Percentiles rank a stretch among this genome's conserved stretches.
Conservation (phyloP, 1,140 invertebrate species). For the Ceratoteleas bidentatus region DNA sequence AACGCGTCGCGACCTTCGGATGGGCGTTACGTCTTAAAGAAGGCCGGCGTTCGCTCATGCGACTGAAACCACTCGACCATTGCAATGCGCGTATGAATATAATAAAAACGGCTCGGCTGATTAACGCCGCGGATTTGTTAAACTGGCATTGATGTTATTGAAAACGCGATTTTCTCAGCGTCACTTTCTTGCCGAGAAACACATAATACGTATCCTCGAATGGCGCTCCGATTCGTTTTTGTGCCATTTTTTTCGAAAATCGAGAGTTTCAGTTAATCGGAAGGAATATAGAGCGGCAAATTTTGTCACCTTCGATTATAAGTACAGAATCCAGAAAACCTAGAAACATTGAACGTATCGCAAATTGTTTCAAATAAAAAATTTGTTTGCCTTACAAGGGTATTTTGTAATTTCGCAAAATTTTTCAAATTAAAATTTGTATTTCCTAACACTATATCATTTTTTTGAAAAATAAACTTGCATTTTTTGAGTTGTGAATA, state of each 20-base stretch:
- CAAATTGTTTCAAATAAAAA: too few relatives aligned
- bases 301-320: too few relatives aligned
- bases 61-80: conserved; percentile 65
- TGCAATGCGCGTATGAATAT: conserved; percentile 63
- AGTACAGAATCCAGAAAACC: too few relatives aligned
- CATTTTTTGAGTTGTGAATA: too few relatives aligned
- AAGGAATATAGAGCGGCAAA: too few relatives aligned
- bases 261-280: not conserved
- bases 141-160: conserved; percentile 66
- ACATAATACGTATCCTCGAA: conserved; percentile 51
- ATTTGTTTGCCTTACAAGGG: too few relatives aligned
- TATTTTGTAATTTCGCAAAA: too few relatives aligned
- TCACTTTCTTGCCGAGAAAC: conserved; percentile 51
- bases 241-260: conserved; percentile 28
- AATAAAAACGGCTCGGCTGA: conserved; percentile 59
- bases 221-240: conserved; percentile 54
- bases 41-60: conserved; percentile 57
- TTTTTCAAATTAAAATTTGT: too few relatives aligned
- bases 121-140: conserved; percentile 54
- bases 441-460: too few relatives aligned
- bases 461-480: too few relatives aligned
- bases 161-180: conserved; percentile 64
- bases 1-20: not conserved
- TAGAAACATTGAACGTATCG: too few relatives aligned
- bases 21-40: conserved; percentile 45